Evolutionary conservation across 2,113 vertebrate genomes (phyloP).

Genomic region (Actenoides hombroni): DNA sequence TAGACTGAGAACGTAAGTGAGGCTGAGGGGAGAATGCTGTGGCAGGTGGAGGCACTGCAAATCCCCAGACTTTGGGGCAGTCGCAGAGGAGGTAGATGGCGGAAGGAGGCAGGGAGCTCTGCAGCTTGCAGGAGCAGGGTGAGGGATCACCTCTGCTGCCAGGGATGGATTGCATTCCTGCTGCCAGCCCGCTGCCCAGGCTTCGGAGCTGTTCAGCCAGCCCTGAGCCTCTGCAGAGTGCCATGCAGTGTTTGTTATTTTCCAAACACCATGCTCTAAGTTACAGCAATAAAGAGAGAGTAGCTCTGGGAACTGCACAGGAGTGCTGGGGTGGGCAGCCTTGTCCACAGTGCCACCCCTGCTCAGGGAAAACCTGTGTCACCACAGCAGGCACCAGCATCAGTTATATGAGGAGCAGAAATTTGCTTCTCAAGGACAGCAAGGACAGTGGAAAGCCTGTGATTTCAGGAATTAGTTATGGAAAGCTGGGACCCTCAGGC

Average conservation of each 20-base stretch:
- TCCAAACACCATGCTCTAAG: not conserved
- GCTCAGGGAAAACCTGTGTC: not conserved
- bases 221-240: not conserved
- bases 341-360: not conserved
- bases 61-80: not conserved
- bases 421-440: constrained; percentile 41
- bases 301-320: accelerated
- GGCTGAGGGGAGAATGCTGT: not conserved
- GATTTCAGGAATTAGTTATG: constrained; percentile 23
- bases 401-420: not conserved
- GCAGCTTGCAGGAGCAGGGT: accelerated
- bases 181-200: not conserved
- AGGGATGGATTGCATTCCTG: not conserved
- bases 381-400: not conserved
- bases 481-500: constrained; percentile 52
- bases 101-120: not conserved
- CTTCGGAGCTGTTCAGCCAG: not conserved
- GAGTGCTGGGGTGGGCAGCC: not conserved
- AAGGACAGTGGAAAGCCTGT: not conserved
- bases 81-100: accelerated
- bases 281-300: not conserved
- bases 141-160: not conserved
- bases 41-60: not conserved
- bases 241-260: not conserved
- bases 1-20: not conserved